These are phyloP conservation scores for Galleria mellonella DNA, from an alignment of 1,140 invertebrate species.

Conservation along the genomic window DNA sequence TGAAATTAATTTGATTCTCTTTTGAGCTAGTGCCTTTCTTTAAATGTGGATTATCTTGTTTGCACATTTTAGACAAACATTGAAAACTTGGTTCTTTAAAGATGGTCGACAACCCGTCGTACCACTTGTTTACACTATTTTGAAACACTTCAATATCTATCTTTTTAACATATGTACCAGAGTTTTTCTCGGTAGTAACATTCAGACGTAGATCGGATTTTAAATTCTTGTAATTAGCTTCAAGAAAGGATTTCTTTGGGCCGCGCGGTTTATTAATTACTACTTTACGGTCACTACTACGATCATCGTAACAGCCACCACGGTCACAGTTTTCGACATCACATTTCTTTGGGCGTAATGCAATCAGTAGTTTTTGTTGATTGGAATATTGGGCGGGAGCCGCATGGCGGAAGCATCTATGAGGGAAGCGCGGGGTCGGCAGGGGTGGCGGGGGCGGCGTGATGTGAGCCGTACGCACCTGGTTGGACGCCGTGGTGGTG, in stretches of 20 bases:
- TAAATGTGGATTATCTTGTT: too few species aligned
- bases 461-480: conserved; percentile 52
- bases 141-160: background rate
- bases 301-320: background rate
- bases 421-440: background rate
- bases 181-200: too few species aligned
- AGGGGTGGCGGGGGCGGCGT: background rate
- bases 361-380: conserved; percentile 21
- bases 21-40: too few species aligned
- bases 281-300: background rate
- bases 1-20: too few species aligned
- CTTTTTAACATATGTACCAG: background rate
- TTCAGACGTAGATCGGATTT: too few species aligned
- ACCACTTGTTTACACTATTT: background rate
- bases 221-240: too few species aligned
- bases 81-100: too few species aligned
- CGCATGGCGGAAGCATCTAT: conserved; percentile 4
- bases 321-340: background rate
- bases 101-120: background rate
- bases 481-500: conserved; percentile 67
- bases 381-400: background rate
- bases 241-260: too few species aligned
- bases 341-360: conserved; percentile 9
- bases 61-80: too few species aligned
- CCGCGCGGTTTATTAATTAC: background rate